Base-by-base conservation (phyloP, 2,888 invertebrate species). In the Tenthredo mesomela region DNA sequence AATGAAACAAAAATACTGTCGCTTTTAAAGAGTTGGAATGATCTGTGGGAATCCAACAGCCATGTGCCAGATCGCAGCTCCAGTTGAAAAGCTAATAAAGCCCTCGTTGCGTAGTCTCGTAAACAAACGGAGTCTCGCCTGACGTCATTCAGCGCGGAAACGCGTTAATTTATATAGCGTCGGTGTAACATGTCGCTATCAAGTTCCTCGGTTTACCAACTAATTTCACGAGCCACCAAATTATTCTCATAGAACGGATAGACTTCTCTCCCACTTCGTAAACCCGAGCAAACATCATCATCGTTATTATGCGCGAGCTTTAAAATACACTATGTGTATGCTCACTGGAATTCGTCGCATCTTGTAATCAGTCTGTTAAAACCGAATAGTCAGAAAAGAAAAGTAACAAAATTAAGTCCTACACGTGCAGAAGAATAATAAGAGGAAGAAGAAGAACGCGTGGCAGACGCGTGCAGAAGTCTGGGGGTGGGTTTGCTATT, bases 61-160 rank as follows among this genome's bases (percentile, higher is more conserved):
- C 88, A 87, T 86, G 85, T 87, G 86, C 84, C 86, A 83, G 86
- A 86, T 25, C 10, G 87, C 87, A 85, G 37, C 18, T 47, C 82
- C 47, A 65, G 80, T 80, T 88, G 88, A 89, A 89, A 89, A 87
- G 88, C 86, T 88, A 89, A 88, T 87, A 85, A 47, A 90, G 88
- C 84, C 87, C 90, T 90, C 89, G 87, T 89, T 89, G 87, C 86
- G 87, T 88, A 86, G 47, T 88, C 88, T 88, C 89, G 89, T 89
- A 88, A 86, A 88, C 87, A 87, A 87, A 88, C 85, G 86, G 82
- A 65, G 80, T 82, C 73, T 82, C 73, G 80, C 84, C 87, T 90
- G 92, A 91, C 90, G 91, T 92, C 91, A 93, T 88, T 89, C 88
- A 89, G 89, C 89, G 90, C 91, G 92, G 91, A 92, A 92, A 91